Percentiles rank a stretch among this genome's conserved stretches.
These are phyloP conservation scores for Clarias magur DNA, from an alignment of 2,113 vertebrate genomes.

Conservation along the genomic window DNA sequence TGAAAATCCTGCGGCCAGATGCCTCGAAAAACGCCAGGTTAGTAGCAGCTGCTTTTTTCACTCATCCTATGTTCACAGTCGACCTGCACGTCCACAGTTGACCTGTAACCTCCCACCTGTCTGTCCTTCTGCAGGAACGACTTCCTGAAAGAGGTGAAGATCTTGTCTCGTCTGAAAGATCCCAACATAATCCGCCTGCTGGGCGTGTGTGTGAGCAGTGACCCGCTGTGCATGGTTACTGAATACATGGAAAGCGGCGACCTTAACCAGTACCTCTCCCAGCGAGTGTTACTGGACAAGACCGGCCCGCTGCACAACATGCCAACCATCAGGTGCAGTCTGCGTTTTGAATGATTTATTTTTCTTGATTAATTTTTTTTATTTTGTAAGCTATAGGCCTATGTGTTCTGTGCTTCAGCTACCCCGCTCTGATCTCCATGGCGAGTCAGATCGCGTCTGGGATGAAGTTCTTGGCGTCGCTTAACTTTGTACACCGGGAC, in stretches of 20 bases:
- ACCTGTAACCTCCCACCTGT: neutral
- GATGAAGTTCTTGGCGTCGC: constrained; percentile 88
- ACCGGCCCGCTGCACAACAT: constrained; percentile 68
- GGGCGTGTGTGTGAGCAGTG: constrained; percentile 87
- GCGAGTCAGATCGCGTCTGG: constrained; percentile 88
- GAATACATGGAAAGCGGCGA: constrained; percentile 96
- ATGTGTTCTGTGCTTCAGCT: constrained; percentile 66
- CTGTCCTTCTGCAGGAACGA: constrained; percentile 74
- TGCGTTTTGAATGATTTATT: neutral
- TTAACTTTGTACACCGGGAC: constrained; percentile 91
- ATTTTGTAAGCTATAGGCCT: neutral
- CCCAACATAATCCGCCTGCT: constrained; percentile 91
- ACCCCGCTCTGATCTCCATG: constrained; percentile 84
- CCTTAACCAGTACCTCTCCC: constrained; percentile 88
- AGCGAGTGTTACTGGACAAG: constrained; percentile 82
- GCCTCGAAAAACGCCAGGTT: constrained; percentile 93
- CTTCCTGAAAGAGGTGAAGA: constrained; percentile 92
- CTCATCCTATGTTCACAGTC: neutral
- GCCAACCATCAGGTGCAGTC: constrained; percentile 80
- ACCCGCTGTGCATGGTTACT: constrained; percentile 90
- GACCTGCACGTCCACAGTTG: neutral
- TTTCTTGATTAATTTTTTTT: neutral
- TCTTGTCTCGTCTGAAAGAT: constrained; percentile 88
- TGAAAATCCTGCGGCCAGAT: constrained; percentile 88
- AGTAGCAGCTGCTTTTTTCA: neutral